Percentiles rank a stretch among this genome's conserved stretches.
Conservation (phyloP, 2,888 invertebrate genomes). For the Lordiphosa andalusiaca region DNA sequence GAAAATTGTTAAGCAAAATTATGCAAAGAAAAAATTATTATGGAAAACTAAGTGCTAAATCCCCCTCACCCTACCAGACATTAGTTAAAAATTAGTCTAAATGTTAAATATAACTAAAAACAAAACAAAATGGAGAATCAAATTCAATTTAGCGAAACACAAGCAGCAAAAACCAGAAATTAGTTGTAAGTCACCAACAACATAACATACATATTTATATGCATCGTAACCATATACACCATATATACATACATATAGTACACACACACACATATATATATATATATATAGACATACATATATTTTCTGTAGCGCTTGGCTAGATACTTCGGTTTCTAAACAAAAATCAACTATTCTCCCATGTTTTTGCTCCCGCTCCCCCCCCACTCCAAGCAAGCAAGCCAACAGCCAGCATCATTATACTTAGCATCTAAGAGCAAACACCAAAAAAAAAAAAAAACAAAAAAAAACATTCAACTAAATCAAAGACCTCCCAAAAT, state of each 20-base stretch:
- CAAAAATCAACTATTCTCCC: not conserved
- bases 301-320: conserved; percentile 45
- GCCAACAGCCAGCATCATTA: too few relatives aligned
- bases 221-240: not conserved
- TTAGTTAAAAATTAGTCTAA: conserved; percentile 61
- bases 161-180: conserved; percentile 20
- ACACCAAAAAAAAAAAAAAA: conserved; percentile 50
- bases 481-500: conserved; percentile 70
- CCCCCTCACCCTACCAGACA: conserved; percentile 25
- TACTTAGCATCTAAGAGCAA: conserved; percentile 21
- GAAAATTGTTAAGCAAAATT: conserved; percentile 51
- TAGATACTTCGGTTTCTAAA: conserved; percentile 25
- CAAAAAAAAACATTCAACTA: conserved; percentile 30
- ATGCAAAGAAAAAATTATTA: conserved; percentile 31
- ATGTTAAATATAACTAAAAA: conserved; percentile 33
- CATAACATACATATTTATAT: conserved; percentile 20
- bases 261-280: conserved; percentile 26
- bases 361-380: too few relatives aligned
- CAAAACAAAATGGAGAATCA: conserved; percentile 41
- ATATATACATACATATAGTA: conserved; percentile 2
- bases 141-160: conserved; percentile 51
- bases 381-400: too few relatives aligned
- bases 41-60: conserved; percentile 67
- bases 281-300: conserved; percentile 36
- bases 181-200: conserved; percentile 20